Conservation (phyloP, 2,888 invertebrate genomes). For the Doris montereyensis region DNA sequence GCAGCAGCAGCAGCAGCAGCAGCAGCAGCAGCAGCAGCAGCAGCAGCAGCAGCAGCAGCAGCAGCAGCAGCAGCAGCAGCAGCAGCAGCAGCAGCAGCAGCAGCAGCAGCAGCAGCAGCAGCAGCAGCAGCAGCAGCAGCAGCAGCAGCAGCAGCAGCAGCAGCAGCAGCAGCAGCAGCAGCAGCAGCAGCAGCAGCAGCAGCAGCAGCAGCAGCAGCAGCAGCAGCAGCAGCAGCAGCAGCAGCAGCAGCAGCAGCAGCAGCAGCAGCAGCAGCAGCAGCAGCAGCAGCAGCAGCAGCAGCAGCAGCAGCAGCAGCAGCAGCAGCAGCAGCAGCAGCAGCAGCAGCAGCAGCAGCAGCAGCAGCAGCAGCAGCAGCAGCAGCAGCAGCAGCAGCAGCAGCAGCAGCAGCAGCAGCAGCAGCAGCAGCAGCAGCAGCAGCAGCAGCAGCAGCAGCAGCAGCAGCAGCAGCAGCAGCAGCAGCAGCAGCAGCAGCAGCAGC, state of each 20-base stretch:
- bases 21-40: neutral
- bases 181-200: neutral
- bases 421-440: neutral
- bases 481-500: neutral
- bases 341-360: neutral
- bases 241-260: neutral
- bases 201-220: neutral
- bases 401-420: neutral
- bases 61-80: neutral
- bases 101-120: neutral
- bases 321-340: constrained; percentile 2
- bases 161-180: neutral
- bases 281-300: constrained; percentile 16
- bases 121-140: neutral
- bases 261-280: constrained; percentile 13
- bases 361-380: neutral
- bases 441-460: neutral
- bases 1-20: too few relatives aligned
- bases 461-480: neutral
- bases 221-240: neutral
- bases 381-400: neutral
- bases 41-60: neutral
- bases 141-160: neutral
- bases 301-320: constrained; percentile 11
- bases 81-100: neutral